Base-by-base conservation (phyloP, 2,888 invertebrate species). In the Agonopterix alstromeriana region DNA sequence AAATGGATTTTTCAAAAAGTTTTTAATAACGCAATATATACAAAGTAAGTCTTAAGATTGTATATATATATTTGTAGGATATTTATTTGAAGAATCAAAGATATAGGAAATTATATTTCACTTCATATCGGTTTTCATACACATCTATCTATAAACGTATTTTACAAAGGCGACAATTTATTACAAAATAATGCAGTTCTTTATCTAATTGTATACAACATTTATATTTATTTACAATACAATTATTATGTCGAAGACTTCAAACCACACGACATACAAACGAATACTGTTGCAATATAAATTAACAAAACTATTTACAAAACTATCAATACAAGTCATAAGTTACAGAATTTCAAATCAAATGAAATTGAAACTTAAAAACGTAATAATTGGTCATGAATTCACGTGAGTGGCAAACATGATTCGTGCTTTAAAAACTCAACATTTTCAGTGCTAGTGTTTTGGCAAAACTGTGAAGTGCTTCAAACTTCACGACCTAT, bases 201-300 rank as follows among this genome's bases (percentile, higher is more conserved):
- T 43, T 47, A 42, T 44, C 44, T 48, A 35, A 43, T n/a, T n/a
- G 38, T 38, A 38, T 27, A 10, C 42, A 14, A 45, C 12, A 45
- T 45, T 36, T 36, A 43, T 14, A 10, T 36, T 12, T 46, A 46
- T 46, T 46, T 46, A 46, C 46, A 46, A 46, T 42, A 42, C n/a
- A 42, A 11, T 42, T 42, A 38, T 11, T 42, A 42, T 42, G 8
- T n/a, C 11, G 11, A 8, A 42, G 11, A 42, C 12, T n/a, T 42
- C 11, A 42, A n/a, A 11, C 10, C 42, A 11, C 36, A 11, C 36
- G 36, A 8, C 54, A 58, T 57, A 51, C 55, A 53, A 58, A 67
- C 66, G 64, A 80, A 83, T 80, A 82, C 78, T 79, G 78, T 76
- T 74, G 79, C 81, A 83, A 81, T 74, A 80, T 82, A 83, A 81